Evolutionary conservation across 2,797 vertebrate species (phyloP).

Genomic region (Poecilia gillii): DNA sequence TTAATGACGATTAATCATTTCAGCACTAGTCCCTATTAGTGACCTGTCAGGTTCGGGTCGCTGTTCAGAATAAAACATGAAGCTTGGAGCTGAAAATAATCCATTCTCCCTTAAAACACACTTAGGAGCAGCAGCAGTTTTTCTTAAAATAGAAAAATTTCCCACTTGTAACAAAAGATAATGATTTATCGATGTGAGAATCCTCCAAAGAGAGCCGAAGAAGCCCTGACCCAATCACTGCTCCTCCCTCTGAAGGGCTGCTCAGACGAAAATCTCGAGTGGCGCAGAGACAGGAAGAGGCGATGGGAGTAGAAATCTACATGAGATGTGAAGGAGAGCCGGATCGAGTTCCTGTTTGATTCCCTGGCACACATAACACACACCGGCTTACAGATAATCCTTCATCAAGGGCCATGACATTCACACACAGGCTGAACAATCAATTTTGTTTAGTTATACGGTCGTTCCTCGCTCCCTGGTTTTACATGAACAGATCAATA

Average conservation of each 20-base stretch:
- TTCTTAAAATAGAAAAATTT: constrained; percentile 23
- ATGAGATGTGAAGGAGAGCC: background rate
- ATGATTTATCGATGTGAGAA: constrained; percentile 27
- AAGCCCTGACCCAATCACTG: constrained; percentile 5
- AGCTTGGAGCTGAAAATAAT: background rate
- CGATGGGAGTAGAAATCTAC: background rate
- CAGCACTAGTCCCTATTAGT: background rate
- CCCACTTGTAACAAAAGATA: constrained; percentile 13
- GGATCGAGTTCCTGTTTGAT: constrained; percentile 1
- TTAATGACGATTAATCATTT: too few relatives aligned
- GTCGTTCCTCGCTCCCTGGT: background rate
- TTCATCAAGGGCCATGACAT: constrained; percentile 11
- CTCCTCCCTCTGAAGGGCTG: background rate
- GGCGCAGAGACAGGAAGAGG: background rate
- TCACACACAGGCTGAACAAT: constrained; percentile 12
- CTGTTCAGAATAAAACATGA: background rate
- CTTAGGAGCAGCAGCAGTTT: background rate
- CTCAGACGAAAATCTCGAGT: background rate
- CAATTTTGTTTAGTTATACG: background rate
- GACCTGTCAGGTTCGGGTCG: background rate
- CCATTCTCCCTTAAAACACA: background rate
- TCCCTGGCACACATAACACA: background rate
- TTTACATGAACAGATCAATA: background rate
- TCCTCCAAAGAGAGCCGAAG: background rate
- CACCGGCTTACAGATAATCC: constrained; percentile 5